phyloP scores from a whole-genome alignment of 2,888 invertebrate species.

The Euzetes globulus region DNA sequence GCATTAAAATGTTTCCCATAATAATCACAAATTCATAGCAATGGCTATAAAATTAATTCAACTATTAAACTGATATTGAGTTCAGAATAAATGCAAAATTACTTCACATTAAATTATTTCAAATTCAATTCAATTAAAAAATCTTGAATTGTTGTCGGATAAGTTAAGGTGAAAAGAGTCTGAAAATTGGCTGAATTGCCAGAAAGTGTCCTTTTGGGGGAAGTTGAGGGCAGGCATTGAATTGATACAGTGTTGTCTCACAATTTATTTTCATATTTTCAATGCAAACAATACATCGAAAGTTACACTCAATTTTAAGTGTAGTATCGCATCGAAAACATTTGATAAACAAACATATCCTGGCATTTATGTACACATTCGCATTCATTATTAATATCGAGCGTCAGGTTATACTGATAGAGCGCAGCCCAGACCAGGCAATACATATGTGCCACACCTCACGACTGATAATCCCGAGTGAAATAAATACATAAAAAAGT shows the following conservation, averaged over 20 bases:
- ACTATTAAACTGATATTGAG: too few species aligned
- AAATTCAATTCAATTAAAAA: too few species aligned
- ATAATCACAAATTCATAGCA: not conserved
- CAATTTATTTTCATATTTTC: not conserved
- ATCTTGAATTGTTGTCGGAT: not conserved
- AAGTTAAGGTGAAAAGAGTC: not conserved
- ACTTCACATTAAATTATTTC: too few species aligned
- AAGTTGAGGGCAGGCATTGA: not conserved
- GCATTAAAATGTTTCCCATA: not conserved
- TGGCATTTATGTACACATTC: not conserved
- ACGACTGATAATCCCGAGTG: not conserved
- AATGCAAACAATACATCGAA: not conserved
- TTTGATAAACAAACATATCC: not conserved
- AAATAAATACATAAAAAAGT: not conserved
- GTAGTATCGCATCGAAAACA: not conserved
- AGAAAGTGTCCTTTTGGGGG: constrained; percentile 15
- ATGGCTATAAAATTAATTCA: too few species aligned
- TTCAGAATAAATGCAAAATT: too few species aligned
- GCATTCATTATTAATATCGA: not conserved
- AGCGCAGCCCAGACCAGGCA: not conserved
- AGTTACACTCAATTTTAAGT: not conserved
- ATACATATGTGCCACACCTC: not conserved
- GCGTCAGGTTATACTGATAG: not conserved
- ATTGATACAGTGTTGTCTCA: too few species aligned
- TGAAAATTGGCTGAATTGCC: not conserved